Conservation (phyloP, 1,140 invertebrate genomes). For the Heliothis virescens region DNA sequence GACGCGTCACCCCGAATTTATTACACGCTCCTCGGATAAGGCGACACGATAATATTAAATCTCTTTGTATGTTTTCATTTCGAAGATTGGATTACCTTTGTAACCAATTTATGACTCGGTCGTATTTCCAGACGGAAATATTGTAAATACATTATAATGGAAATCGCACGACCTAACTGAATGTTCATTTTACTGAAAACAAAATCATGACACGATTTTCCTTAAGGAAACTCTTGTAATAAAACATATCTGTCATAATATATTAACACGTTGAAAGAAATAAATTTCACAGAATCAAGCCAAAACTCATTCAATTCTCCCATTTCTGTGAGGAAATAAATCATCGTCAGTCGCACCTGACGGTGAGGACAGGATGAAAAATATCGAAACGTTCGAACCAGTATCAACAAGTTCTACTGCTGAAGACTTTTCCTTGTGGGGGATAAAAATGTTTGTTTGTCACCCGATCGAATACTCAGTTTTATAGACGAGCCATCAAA, state of each 20-base stretch:
- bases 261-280: constrained; percentile 55
- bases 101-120: constrained; percentile 55
- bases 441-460: constrained; percentile 45
- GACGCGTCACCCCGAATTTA: constrained; percentile 34
- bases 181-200: constrained; percentile 38
- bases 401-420: constrained; percentile 66
- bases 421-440: constrained; percentile 33
- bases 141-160: neutral
- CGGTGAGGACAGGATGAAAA: constrained; percentile 68
- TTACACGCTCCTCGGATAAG: constrained; percentile 51
- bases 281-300: constrained; percentile 58
- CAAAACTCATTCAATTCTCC: constrained; percentile 65
- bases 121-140: constrained; percentile 7
- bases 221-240: constrained; percentile 10
- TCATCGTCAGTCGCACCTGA: constrained; percentile 76
- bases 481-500: constrained; percentile 39
- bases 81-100: constrained; percentile 56
- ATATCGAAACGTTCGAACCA: constrained; percentile 64
- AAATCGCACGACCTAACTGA: constrained; percentile 14
- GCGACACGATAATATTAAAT: constrained; percentile 53
- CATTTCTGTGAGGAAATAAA: constrained; percentile 71
- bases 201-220: constrained; percentile 27
- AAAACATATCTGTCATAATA: constrained; percentile 49
- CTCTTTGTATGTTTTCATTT: constrained; percentile 56
- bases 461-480: constrained; percentile 31